These are phyloP conservation scores for Excalfactoria chinensis DNA, from an alignment of 2,113 vertebrate species.

Conservation along the genomic window DNA sequence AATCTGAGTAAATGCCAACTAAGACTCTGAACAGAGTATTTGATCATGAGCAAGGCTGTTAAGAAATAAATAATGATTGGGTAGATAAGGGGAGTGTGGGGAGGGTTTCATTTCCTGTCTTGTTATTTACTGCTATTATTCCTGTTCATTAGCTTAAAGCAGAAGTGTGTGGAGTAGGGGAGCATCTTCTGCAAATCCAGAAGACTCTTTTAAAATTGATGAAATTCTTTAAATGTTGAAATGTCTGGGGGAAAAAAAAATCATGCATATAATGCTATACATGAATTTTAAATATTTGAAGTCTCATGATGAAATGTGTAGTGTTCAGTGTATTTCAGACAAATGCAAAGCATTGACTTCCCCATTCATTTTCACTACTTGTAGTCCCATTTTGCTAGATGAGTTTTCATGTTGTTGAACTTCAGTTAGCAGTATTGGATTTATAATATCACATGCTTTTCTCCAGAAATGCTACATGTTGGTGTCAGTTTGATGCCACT, in stretches of 20 bases:
- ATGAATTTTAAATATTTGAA: not conserved
- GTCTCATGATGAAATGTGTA: not conserved
- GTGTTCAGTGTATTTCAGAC: not conserved
- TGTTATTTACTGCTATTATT: not conserved
- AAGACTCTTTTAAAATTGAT: not conserved
- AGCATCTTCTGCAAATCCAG: not conserved
- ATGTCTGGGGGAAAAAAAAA: not conserved
- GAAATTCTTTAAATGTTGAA: not conserved
- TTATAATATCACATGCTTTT: not conserved
- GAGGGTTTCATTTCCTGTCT: not conserved
- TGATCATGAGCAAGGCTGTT: not conserved
- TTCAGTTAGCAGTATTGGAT: not conserved
- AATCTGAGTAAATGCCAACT: not conserved
- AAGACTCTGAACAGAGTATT: not conserved
- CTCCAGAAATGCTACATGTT: not conserved
- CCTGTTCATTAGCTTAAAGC: not conserved
- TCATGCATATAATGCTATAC: not conserved
- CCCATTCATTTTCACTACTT: not conserved
- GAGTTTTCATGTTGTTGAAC: not conserved
- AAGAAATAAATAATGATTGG: not conserved
- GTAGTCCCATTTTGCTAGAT: not conserved
- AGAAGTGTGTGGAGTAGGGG: not conserved
- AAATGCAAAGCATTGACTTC: not conserved
- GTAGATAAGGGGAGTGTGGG: not conserved
- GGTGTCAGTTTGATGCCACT: not conserved